Conservation (phyloP, 2,888 invertebrate genomes). For the Agonopterix subpropinquella region DNA sequence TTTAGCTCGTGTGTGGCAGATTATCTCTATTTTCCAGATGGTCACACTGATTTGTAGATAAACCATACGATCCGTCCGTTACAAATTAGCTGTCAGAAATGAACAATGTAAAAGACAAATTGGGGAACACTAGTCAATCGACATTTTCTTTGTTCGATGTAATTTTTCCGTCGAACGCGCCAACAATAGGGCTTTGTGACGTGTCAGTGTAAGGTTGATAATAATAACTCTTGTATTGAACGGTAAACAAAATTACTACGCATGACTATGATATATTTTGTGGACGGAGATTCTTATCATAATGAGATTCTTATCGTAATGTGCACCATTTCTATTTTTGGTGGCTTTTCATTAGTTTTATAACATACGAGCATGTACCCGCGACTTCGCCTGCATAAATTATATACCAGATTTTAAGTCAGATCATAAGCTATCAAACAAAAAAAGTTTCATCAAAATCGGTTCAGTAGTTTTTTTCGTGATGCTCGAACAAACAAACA, state of each 20-base stretch:
- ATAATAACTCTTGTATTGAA: conserved; percentile 1
- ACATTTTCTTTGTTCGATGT: conserved; percentile 44
- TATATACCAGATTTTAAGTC: no score
- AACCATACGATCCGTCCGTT: conserved; percentile 27
- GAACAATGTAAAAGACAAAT: conserved; percentile 54
- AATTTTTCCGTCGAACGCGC: conserved; percentile 45
- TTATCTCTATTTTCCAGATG: neutral
- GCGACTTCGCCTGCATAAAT: no score
- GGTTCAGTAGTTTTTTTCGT: no score
- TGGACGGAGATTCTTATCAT: no score
- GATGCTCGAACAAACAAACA: no score
- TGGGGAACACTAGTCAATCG: conserved; percentile 48
- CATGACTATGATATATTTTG: neutral
- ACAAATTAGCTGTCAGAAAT: conserved; percentile 39
- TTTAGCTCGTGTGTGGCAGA: no score
- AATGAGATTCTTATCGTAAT: no score
- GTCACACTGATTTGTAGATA: conserved; percentile 4
- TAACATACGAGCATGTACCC: no score
- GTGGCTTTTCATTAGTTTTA: no score
- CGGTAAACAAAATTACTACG: conserved; percentile 7
- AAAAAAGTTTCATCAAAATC: no score
- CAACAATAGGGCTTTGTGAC: conserved; percentile 19
- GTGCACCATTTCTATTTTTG: no score
- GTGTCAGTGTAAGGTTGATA: conserved; percentile 4
- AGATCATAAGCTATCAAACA: no score